Base-by-base conservation (phyloP, 2,113 vertebrate genomes). In the Sminthopsis crassicaudata region DNA sequence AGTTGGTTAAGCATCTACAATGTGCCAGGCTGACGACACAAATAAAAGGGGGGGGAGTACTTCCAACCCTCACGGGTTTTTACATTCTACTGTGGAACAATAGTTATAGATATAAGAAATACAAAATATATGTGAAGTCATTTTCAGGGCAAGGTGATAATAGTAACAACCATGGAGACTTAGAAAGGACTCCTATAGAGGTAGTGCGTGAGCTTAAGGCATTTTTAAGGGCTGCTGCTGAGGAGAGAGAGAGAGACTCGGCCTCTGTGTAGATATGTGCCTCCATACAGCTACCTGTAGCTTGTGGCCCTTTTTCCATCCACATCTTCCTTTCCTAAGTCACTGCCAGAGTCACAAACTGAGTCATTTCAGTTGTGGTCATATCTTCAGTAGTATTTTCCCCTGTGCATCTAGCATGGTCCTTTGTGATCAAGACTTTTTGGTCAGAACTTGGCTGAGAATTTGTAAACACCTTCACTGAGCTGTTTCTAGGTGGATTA, bases 381-480 rank as follows among this genome's bases (percentile, higher is more conserved):
- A 26, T 9, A 25, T 57, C 25, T 26, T 60, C 9, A 25, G 26
- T 60, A 26, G 26, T 60, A 8, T 30, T 60, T 60, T 30, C 94
- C 46, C 88, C 23, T 30, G 50, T 90, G 53, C 95, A 96, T 97
- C 76, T 57, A 52, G 0, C n/a, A 0, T 26, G 46, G 0, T 93
- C 11, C 23, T 55, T 25, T 91, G 19, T n/a, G 36, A 10, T 22
- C 90, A 92, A 57, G 53, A 8, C 5, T 67, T 91, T 92, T 53
- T 91, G 2, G 30, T 24, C 46, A 23, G 24, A 94, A 23, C 94
- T 92, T 91, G 26, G n/a, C 48, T 92, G 48, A 93, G 25, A 91
- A 90, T 16, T 24, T 91, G 23, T 53, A 94, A 8, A 26, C 89
- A 12, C 5, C 67, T 94, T 53, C 94, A 94, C 91, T 84, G 91